Evolutionary conservation across 1,140 invertebrate species (phyloP), one percentile per base, ranked within the genome.

Genomic region (Brachionus asplanchnoidis): DNA sequence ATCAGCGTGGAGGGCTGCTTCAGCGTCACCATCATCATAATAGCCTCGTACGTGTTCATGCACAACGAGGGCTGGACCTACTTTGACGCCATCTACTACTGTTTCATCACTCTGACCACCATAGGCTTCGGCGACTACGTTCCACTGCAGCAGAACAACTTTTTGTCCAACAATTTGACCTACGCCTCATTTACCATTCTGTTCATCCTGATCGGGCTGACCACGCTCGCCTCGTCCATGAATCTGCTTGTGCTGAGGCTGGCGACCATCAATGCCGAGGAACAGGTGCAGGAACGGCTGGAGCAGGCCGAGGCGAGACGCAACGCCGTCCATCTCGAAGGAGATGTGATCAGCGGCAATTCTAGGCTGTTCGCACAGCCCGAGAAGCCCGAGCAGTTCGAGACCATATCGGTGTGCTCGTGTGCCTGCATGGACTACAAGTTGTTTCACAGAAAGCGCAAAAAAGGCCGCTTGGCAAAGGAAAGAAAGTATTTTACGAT

Each of bases 61-160:
- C 92, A 93, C 40, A 98, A 97, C 88, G 97, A 99, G 89, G 94
- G 94, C 2, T 99, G 97, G 97, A 94, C 94, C 84, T 99, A 99
- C 88, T 97, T 99, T 87, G 96, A 99, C 89, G 95, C 95, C 82
- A 95, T 99, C 86, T 99, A 99, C 90, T 99, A 99, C 89, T 99
- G 97, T 89, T 99, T 99, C 89, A 97, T 99, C 68, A 99, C 97
- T 0, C 91, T 99, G 44, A 99, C 97, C 0, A 99, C 97, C 17
- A 99, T 99, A 23, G 89, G 91, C 23, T 92, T 93, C 86, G 92
- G 92, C 11, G 92, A 93, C 86, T 93, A 91, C 87, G 92, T 93
- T 7, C 91, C 91, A 2, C 87, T 92, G 90, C 92, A 98, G 93
- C 97, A 97, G 88, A 95, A 98, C 88, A 94, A 95, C 88, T 95